Evolutionary conservation across 2,888 invertebrate genomes (phyloP), one percentile per base, ranked within the genome.

Genomic region (Oscheius onirici): DNA sequence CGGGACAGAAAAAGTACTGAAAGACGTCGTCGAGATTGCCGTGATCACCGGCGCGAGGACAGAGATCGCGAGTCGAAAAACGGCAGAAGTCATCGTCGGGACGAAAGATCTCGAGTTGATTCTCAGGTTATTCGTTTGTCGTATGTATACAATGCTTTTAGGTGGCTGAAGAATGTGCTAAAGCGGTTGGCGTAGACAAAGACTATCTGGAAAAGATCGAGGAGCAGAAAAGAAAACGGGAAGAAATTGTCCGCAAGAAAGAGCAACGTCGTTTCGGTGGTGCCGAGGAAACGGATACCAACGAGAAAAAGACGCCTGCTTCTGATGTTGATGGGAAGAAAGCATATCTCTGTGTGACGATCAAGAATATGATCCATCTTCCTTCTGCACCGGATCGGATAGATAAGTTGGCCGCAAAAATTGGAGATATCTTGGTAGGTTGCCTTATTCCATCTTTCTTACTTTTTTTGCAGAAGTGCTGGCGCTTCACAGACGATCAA

Each of bases 181-280:
- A 81, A 58, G 85, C 84, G 3, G 70, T 86, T 13, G 87, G 87
- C 0, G 69, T 87, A 0, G 83, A 85, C 44, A 75, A 74, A n/a
- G 85, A 85, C 20, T 87, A 87, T 60, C 72, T 87, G 52, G 51
- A 72, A 26, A 81, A 81, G 67, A 61, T 87, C 28, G 86, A 87
- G 57, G 84, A 87, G 49, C 87, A 87, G 71, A 82, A 85, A 70
- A 70, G 77, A 46, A 69, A 75, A 26, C 72, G 86, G 0, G 86
- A 86, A 26, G 82, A 84, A 72, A 72, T 83, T n/a, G 52, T 79
- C 0, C 58, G 75, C 6, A 68, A 72, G 44, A 86, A 86, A 65
- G 79, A 79, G 52, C 75, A 80, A 34, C 52, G 78, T 44, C 55
- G 77, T 46, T 65, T 70, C 52, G 77, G 67, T 8, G 49, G 20